A percentile compares a stretch with the other conserved stretches of the same genome.
phyloP scores from a whole-genome alignment of 2,888 invertebrate species.

The Cataglyphis livida region DNA sequence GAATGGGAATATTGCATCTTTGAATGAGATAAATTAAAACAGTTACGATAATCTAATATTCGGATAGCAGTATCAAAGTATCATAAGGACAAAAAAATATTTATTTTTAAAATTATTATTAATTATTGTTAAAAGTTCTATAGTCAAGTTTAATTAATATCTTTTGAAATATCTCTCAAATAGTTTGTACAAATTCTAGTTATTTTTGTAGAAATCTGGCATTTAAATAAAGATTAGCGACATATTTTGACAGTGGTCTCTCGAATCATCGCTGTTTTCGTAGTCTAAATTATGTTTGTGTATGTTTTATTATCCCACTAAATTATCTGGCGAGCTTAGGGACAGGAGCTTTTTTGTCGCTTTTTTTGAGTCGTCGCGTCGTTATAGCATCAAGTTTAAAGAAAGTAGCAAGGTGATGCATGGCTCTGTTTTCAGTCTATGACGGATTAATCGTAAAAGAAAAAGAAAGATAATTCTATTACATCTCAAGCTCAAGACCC shows the following conservation, averaged over 20 bases:
- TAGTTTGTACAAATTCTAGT: neutral
- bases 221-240: neutral
- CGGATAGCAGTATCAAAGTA: neutral
- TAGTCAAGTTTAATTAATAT: neutral
- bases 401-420: slow-evolving; percentile 13
- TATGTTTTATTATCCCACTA: neutral
- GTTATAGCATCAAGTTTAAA: slow-evolving; percentile 15
- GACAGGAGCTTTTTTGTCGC: neutral
- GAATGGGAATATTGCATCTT: neutral
- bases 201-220: neutral
- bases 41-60: too few species aligned
- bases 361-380: neutral
- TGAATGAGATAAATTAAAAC: neutral
- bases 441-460: neutral
- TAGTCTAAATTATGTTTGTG: slow-evolving; percentile 15
- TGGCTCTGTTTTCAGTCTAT: slow-evolving; percentile 22
- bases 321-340: neutral
- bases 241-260: slow-evolving; percentile 16
- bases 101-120: neutral
- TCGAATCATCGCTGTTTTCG: neutral
- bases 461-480: slow-evolving; percentile 29
- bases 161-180: neutral
- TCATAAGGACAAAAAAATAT: neutral
- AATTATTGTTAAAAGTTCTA: neutral
- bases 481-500: slow-evolving; percentile 35